These are phyloP conservation scores for Geopemphigus sp. DNA, from an alignment of 1,140 invertebrate genomes.

Conservation along the genomic window DNA sequence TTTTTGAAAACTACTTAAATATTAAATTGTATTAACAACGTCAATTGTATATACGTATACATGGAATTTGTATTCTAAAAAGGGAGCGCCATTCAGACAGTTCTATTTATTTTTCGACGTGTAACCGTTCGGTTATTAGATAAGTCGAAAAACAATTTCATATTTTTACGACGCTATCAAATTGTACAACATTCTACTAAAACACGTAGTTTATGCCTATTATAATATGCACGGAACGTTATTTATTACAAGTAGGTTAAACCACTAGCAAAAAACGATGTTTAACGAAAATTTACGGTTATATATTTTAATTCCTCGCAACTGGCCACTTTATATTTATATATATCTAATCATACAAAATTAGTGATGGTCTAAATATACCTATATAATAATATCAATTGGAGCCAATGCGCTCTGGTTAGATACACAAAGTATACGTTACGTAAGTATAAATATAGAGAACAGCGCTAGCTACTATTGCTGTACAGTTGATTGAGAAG, in stretches of 20 bases:
- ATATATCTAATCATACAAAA: background rate
- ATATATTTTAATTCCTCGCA: conserved; percentile 18
- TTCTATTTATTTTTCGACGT: too few relatives aligned
- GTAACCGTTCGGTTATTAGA: too few relatives aligned
- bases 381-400: background rate
- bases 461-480: background rate
- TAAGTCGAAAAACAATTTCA: too few relatives aligned
- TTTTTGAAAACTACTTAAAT: too few relatives aligned
- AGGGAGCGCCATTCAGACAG: too few relatives aligned
- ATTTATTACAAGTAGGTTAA: conserved; percentile 23
- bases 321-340: conserved; percentile 2
- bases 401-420: background rate
- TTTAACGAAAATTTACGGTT: background rate
- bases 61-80: too few relatives aligned
- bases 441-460: background rate
- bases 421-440: background rate
- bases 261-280: background rate
- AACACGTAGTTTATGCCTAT: too few relatives aligned
- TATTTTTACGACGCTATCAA: too few relatives aligned
- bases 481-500: too few relatives aligned
- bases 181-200: too few relatives aligned
- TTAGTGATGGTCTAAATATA: conserved; percentile 21
- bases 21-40: too few relatives aligned
- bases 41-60: too few relatives aligned
- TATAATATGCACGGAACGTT: background rate